These are phyloP conservation scores for Ptychobarbus kaznakovi DNA, from an alignment of 2,797 vertebrate species.

Conservation along the genomic window DNA sequence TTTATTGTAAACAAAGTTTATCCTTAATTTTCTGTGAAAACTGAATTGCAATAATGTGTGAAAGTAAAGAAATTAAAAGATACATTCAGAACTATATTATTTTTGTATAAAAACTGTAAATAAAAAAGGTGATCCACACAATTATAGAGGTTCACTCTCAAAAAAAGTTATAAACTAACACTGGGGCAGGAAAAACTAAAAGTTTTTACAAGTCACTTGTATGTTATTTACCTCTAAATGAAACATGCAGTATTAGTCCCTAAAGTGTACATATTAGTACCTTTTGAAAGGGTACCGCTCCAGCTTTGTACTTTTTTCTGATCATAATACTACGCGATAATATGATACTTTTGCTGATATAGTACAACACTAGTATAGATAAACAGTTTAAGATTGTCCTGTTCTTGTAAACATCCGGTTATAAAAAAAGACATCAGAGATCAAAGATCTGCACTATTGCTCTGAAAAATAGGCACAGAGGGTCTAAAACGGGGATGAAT, in stretches of 20 bases:
- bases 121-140: neutral
- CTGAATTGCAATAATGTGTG: neutral
- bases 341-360: conserved; percentile 1
- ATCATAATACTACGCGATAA: neutral
- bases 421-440: neutral
- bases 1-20: neutral
- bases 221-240: neutral
- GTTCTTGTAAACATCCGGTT: neutral
- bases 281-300: neutral
- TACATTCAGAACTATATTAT: neutral
- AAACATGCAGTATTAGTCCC: neutral
- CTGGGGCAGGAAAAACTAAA: neutral
- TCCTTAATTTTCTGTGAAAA: neutral
- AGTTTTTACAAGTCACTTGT: neutral
- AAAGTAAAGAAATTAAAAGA: neutral
- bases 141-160: neutral
- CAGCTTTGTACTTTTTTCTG: neutral
- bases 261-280: neutral
- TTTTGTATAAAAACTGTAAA: neutral
- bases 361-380: neutral
- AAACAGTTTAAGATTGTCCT: neutral
- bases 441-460: neutral
- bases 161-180: neutral
- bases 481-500: neutral
- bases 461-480: neutral